Evolutionary conservation across 2,797 vertebrate species (phyloP).

Genomic region (Furcifer pardalis): DNA sequence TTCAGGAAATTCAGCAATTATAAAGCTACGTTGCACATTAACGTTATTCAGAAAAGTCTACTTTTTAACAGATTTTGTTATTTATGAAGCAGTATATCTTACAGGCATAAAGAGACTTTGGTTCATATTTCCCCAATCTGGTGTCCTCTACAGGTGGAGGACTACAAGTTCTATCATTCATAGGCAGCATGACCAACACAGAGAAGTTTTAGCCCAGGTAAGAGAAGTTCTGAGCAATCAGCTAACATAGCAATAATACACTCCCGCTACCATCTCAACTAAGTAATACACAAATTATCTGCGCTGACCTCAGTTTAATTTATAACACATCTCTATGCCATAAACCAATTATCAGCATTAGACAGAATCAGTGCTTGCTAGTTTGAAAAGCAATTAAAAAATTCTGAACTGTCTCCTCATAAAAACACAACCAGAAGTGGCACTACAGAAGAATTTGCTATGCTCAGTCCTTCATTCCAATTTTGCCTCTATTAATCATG

Average conservation of each 20-base stretch:
- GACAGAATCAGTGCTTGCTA: conserved; percentile 67
- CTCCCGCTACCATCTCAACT: conserved; percentile 15
- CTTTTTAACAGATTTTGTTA: conserved; percentile 50
- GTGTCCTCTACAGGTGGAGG: not conserved
- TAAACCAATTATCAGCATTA: conserved; percentile 74
- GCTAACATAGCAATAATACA: conserved; percentile 48
- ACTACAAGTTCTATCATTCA: not conserved
- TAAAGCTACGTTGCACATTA: conserved; percentile 42
- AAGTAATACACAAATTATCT: conserved; percentile 59
- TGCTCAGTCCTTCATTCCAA: conserved; percentile 54
- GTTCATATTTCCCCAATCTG: not conserved
- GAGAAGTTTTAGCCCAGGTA: accelerated
- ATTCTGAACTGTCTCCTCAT: conserved; percentile 72
- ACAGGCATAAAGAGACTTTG: not conserved
- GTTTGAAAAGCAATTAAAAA: conserved; percentile 75
- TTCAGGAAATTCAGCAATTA: conserved; percentile 69
- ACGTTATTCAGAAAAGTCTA: conserved; percentile 54
- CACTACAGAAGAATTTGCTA: conserved; percentile 29
- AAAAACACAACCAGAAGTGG: conserved; percentile 58
- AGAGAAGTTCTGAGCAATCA: conserved; percentile 37
- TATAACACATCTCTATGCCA: conserved; percentile 63
- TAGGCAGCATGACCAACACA: not conserved
- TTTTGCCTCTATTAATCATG: conserved; percentile 64
- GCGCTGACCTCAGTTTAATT: conserved; percentile 69
- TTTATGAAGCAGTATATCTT: conserved; percentile 28